These are phyloP conservation scores for Syngnathus rostellatus DNA, from an alignment of 2,797 vertebrate species.

Conservation along the genomic window DNA sequence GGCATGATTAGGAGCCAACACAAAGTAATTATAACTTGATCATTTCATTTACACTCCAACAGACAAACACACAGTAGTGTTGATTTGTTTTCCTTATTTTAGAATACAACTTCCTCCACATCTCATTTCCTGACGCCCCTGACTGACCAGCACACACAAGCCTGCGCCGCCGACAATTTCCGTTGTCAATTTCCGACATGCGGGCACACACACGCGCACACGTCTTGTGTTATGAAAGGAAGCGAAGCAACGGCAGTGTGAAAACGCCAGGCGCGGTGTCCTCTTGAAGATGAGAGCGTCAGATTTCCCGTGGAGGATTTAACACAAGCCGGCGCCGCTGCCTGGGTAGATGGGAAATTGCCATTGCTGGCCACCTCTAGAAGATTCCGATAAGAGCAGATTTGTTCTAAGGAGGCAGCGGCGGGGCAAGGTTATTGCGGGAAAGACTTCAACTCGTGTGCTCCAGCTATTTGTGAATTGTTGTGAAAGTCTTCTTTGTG, in stretches of 20 bases:
- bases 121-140: slow-evolving; percentile 45
- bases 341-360: slow-evolving; percentile 1
- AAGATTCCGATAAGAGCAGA: slow-evolving; percentile 8
- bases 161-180: background rate
- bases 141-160: background rate
- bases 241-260: background rate
- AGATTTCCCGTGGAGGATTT: slow-evolving; percentile 4
- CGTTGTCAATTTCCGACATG: background rate
- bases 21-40: background rate
- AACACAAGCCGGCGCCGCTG: background rate
- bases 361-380: background rate
- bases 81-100: slow-evolving; percentile 56
- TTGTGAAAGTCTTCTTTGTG: background rate
- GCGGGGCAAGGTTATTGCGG: background rate
- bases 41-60: background rate
- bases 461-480: no score
- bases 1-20: background rate
- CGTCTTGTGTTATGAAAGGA: background rate
- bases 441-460: background rate
- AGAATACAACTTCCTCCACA: slow-evolving; percentile 43
- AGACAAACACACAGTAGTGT: slow-evolving; percentile 12
- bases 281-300: slow-evolving; percentile 1
- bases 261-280: background rate
- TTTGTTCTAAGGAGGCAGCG: background rate
- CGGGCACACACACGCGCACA: background rate